A percentile compares a stretch with the other conserved stretches of the same genome.
phyloP scores from a whole-genome alignment of 2,113 vertebrate genomes.

The Eurystomus gularis region DNA sequence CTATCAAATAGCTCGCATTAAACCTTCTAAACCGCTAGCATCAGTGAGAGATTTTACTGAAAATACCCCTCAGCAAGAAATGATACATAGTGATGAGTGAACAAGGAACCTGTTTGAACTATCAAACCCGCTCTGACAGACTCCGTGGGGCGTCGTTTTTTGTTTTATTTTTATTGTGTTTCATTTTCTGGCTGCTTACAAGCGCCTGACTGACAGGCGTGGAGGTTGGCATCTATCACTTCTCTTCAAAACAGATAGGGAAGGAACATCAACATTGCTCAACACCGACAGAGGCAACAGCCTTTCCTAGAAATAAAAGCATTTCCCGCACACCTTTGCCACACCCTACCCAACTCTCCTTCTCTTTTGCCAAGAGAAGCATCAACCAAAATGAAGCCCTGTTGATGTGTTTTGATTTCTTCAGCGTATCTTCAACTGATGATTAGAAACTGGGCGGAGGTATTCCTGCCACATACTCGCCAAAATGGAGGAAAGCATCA shows the following conservation, averaged over 20 bases:
- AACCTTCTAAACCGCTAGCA: neutral
- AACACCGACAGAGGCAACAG: neutral
- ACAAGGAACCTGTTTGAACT: neutral
- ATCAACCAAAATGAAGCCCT: neutral
- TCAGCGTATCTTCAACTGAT: neutral
- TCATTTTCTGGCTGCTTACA: neutral
- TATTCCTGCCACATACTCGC: neutral
- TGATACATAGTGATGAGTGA: neutral
- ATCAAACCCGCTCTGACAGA: neutral
- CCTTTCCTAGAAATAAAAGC: neutral
- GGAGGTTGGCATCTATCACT: slow-evolving; percentile 34
- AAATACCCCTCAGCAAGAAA: slow-evolving; percentile 28
- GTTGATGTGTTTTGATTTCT: neutral
- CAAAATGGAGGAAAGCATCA: neutral
- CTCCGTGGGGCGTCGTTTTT: neutral
- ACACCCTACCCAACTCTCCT: neutral
- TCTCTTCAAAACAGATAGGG: neutral
- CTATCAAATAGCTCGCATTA: neutral
- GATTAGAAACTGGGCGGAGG: neutral
- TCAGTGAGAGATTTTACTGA: neutral
- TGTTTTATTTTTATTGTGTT: slow-evolving; percentile 29
- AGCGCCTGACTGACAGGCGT: neutral
- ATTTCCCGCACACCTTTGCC: neutral
- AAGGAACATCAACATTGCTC: slow-evolving; percentile 12
- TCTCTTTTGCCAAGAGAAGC: neutral